Evolutionary conservation across 2,113 vertebrate genomes (phyloP).

Genomic region (Ceuthmochares aereus): DNA sequence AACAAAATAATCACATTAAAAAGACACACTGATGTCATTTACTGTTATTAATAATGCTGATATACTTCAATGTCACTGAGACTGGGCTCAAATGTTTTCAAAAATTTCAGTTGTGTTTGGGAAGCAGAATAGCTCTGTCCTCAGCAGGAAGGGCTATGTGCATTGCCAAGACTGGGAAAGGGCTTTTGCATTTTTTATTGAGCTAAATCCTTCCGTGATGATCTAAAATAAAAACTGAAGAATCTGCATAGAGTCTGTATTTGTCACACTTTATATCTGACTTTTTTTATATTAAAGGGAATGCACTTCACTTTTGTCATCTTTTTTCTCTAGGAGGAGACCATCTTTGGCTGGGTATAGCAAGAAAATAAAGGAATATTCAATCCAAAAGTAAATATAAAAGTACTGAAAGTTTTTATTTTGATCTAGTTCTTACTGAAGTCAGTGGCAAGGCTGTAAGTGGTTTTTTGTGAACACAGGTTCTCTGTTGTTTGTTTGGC

Average conservation of each 20-base stretch:
- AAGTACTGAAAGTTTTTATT: neutral
- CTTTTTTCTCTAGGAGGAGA: slow-evolving; percentile 36
- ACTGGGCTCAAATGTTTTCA: neutral
- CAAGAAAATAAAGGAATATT: slow-evolving; percentile 26
- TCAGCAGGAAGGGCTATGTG: neutral
- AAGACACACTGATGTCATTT: neutral
- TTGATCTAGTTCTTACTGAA: neutral
- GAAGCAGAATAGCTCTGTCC: neutral
- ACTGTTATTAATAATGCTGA: neutral
- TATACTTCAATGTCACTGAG: neutral
- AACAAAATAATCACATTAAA: neutral
- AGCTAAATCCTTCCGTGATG: neutral
- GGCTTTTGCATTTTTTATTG: neutral
- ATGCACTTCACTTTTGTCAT: neutral
- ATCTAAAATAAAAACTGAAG: neutral
- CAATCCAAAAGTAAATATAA: neutral
- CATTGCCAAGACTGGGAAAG: neutral
- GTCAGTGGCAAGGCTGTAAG: neutral
- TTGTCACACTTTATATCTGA: neutral
- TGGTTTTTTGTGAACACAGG: neutral
- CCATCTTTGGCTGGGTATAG: slow-evolving; percentile 68
- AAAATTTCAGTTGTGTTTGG: neutral
- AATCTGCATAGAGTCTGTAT: neutral
- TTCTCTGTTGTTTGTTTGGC: neutral
- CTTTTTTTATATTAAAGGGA: neutral